Base-by-base conservation (phyloP, 2,888 invertebrate species). In the Strigamia crassipes region DNA sequence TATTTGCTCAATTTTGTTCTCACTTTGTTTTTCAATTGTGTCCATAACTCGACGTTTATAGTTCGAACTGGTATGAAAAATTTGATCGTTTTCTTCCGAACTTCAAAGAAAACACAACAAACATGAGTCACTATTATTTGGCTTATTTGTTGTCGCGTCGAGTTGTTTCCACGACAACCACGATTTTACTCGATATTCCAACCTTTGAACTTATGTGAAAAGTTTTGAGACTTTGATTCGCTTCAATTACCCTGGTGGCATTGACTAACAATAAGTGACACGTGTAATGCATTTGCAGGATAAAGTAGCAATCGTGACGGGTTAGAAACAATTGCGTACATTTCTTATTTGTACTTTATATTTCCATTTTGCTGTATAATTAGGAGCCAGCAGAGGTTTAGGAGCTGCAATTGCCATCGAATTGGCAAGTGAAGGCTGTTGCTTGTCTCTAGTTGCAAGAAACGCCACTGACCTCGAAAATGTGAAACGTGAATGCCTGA, bases 401-500 rank as follows among this genome's bases (percentile, higher is more conserved):
- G 80, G 80, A n/a, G 80, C 80, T n/a, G 42, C 46, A 18, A 80
- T 80, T 21, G 80, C 80, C n/a, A 80, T 23, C 4, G 27, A 80
- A 51, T 80, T 80, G 21, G 42, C 46, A 13, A 21, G 42, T 10
- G 51, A 80, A 42, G 80, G 80, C 10, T 38, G 41, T 21, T 21
- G 15, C 27, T 77, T 77, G 10, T 23, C 31, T 23, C 27, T 78
- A 18, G 23, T 21, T 10, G 78, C 6, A 15, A 78, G 78, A 34
- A 78, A 18, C n/a, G 1, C 18, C 18, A n/a, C 27, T 8, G 38
- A 1, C 18, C 34, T 78, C 1, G 78, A 27, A 8, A 78, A 18
- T 31, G 42, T 42, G 27, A 42, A 21, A 78, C 18, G 5, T 12
- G 78, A 78, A 21, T 78, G 78, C 12, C 78, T 38, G 31, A 66